phyloP scores from a whole-genome alignment of 1,140 invertebrate species.

The Papilio aristodemus region DNA sequence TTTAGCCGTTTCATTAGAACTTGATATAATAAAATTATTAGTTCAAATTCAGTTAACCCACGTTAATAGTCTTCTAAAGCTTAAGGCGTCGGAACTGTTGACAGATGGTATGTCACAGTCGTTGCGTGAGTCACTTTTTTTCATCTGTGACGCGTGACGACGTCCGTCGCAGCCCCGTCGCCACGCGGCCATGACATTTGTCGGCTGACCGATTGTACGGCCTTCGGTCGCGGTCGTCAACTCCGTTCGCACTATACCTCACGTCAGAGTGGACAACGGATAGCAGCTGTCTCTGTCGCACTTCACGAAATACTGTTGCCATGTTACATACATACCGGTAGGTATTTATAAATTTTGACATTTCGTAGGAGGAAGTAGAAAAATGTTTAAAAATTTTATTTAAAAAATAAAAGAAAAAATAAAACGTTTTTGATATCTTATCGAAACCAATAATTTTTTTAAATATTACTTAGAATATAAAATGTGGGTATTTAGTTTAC shows the following conservation, averaged over 20 bases:
- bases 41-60: neutral
- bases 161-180: slow-evolving; percentile 71
- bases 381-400: neutral
- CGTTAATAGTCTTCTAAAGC: neutral
- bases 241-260: slow-evolving; percentile 65
- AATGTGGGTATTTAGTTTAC: neutral
- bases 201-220: slow-evolving; percentile 76
- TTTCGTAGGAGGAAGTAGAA: neutral
- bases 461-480: neutral
- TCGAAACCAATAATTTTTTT: neutral
- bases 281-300: slow-evolving; percentile 43
- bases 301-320: slow-evolving; percentile 3
- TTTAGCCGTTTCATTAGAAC: no score
- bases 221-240: slow-evolving; percentile 75
- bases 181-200: slow-evolving; percentile 76
- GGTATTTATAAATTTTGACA: neutral
- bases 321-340: neutral
- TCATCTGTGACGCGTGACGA: slow-evolving; percentile 75
- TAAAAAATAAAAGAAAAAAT: neutral
- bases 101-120: slow-evolving; percentile 11
- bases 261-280: slow-evolving; percentile 44
- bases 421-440: no score
- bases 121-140: slow-evolving; percentile 70
- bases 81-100: neutral
- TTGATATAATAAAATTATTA: neutral